Conservation (phyloP, 2,113 vertebrate species). For the Myocastor coypus region DNA sequence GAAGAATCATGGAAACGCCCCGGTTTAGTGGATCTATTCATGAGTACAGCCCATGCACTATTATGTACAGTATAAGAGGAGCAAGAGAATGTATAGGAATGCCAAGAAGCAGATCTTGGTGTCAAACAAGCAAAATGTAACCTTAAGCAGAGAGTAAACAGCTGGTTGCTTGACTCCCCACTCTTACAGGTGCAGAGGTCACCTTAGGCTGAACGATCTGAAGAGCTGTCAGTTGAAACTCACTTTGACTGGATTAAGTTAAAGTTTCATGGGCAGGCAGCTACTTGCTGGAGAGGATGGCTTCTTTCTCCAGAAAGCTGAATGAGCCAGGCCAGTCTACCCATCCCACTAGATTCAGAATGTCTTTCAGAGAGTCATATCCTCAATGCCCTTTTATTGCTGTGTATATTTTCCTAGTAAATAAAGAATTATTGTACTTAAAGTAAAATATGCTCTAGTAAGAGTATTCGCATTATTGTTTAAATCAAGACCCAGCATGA, state of each 20-base stretch:
- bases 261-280: neutral
- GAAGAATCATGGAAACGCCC: neutral
- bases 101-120: neutral
- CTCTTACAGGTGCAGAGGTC: neutral
- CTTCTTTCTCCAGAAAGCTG: neutral
- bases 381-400: neutral
- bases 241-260: neutral
- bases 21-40: neutral
- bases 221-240: slow-evolving; percentile 19
- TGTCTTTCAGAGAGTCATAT: neutral
- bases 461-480: slow-evolving; percentile 16
- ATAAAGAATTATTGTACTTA: neutral
- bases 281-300: neutral
- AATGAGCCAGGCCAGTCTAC: neutral
- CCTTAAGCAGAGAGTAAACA: neutral
- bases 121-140: neutral
- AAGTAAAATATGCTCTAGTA: neutral
- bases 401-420: neutral
- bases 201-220: neutral
- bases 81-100: neutral
- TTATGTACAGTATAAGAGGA: neutral
- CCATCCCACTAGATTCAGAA: neutral
- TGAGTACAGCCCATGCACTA: neutral
- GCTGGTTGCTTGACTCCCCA: neutral
- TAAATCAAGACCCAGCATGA: neutral